Evolutionary conservation across 2,113 vertebrate species (phyloP), one percentile per base, ranked within the genome.

Genomic region (Tetrao urogallus): DNA sequence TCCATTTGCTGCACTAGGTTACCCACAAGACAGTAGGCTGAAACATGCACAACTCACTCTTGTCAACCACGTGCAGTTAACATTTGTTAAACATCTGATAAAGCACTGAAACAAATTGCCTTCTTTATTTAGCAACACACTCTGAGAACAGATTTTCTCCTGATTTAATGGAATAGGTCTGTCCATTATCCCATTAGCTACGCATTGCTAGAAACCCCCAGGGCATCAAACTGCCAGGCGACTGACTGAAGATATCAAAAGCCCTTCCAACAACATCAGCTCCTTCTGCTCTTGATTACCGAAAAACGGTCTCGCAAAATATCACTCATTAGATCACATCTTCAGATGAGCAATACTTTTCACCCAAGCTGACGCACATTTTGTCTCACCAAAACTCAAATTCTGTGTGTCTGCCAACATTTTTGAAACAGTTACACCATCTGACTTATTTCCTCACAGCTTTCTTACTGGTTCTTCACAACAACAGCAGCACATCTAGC

Each of bases 71-170:
- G 1, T 88, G 91, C 76, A 86, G 43, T 57, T 88, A 82, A 85
- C 30, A 89, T 91, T 93, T 94, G 93, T 78, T 83, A 74, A 91
- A 93, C 79, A 86, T 90, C 88, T 94, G 71, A 96, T 54, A 95
- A 73, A 93, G 47, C 54, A 88, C 67, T 86, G 90, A 93, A 95
- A 88, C 73, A 95, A 95, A 91, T 93, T 65, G 84, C 64, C 47
- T 84, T 54, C 74, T 83, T 77, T 94, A 92, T 91, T 93, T 86
- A 94, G 91, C 81, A 91, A 75, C 79, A 47, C 0, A 56, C 63
- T 85, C 89, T 80, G 72, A 95, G 74, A 94, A 88, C 54, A 92
- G 86, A 93, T 86, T 94, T 92, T 65, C 79, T 90, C 67, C 83
- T 73, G n/a, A 91, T 92, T 81, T 95, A 95, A 92, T 10, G 36